Conservation (phyloP, 2,797 vertebrate species). For the Enoplosus armatus region DNA sequence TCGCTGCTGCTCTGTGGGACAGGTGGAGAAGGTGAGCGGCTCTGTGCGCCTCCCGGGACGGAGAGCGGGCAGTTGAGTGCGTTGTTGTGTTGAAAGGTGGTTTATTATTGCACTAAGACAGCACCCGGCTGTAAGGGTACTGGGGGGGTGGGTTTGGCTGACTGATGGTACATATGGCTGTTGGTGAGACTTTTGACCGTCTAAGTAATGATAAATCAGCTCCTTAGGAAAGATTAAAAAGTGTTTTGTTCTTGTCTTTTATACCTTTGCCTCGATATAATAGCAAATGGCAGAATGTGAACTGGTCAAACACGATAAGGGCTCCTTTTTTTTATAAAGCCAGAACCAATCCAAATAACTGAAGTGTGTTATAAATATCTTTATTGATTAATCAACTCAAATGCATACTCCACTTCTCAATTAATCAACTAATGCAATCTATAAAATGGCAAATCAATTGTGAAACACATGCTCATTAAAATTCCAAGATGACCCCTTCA, state of each 20-base stretch:
- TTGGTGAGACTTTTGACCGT: constrained; percentile 16
- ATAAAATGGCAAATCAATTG: not conserved
- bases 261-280: not conserved
- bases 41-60: constrained; percentile 31
- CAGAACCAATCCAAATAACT: not conserved
- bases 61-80: not conserved
- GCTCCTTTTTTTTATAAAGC: not conserved
- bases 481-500: not conserved
- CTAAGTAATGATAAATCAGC: not conserved
- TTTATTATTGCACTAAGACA: not conserved
- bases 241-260: not conserved
- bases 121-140: not conserved
- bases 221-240: not conserved
- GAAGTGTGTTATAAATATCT: not conserved
- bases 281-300: not conserved
- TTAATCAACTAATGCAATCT: not conserved
- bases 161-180: not conserved
- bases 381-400: not conserved
- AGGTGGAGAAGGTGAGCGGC: constrained; percentile 74
- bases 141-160: not conserved
- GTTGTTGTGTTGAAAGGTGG: constrained; percentile 1
- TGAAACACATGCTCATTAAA: not conserved
- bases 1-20: constrained; percentile 72
- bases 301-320: not conserved
- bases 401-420: not conserved